A percentile compares a stretch with the other conserved stretches of the same genome.
Conservation (phyloP, 2,113 vertebrate species). For the Odocoileus hemionus region DNA sequence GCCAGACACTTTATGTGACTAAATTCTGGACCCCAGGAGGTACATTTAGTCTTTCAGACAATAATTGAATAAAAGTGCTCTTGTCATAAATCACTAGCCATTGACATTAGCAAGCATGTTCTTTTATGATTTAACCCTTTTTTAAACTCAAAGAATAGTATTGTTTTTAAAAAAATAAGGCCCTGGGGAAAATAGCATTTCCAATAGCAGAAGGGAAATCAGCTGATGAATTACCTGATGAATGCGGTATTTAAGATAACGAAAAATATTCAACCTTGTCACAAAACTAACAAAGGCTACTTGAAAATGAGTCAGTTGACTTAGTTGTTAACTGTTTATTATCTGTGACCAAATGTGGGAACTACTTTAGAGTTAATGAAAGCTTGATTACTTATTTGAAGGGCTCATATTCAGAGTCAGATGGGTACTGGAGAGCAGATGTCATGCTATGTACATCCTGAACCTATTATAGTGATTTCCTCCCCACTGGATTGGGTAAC, state of each 20-base stretch:
- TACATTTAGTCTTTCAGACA: slow-evolving; percentile 60
- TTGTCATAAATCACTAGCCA: slow-evolving; percentile 60
- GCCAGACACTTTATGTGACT: slow-evolving; percentile 51
- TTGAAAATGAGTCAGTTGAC: background rate
- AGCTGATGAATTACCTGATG: background rate
- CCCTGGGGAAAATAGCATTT: slow-evolving; percentile 18
- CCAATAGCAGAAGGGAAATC: background rate
- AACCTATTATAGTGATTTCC: slow-evolving; percentile 30
- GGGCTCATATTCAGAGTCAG: slow-evolving; percentile 12
- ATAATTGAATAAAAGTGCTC: slow-evolving; percentile 60
- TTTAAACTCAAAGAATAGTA: background rate
- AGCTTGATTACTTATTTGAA: slow-evolving; percentile 53
- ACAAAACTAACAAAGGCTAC: background rate
- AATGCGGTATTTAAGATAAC: background rate
- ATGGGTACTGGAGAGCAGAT: slow-evolving; percentile 15
- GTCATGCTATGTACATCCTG: slow-evolving; percentile 13
- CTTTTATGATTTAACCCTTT: slow-evolving; percentile 58
- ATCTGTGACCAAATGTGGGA: slow-evolving; percentile 38
- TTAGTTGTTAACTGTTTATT: slow-evolving; percentile 47
- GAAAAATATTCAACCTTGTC: background rate
- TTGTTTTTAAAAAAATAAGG: slow-evolving; percentile 19
- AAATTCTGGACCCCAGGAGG: slow-evolving; percentile 45
- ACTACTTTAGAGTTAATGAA: slow-evolving; percentile 54
- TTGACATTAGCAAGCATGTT: background rate
- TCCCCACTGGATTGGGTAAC: slow-evolving; percentile 40